Evolutionary conservation across 2,888 invertebrate genomes (phyloP).

Genomic region (Volucella inflata): DNA sequence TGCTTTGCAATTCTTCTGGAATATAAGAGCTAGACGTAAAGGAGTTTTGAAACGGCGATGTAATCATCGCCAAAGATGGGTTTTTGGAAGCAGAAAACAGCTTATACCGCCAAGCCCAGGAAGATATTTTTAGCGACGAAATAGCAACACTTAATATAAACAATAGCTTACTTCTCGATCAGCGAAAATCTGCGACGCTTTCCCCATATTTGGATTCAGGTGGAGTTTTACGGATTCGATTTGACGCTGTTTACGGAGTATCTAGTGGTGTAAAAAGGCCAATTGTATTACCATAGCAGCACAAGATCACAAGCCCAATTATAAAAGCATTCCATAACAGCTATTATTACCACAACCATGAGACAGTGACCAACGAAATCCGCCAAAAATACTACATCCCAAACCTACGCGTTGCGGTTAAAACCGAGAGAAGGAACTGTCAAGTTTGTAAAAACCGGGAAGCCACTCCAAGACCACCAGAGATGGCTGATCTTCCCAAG

Average conservation of each 20-base stretch:
- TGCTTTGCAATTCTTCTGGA: not conserved
- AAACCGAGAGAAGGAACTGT: constrained; percentile 2
- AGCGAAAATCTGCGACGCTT: not conserved
- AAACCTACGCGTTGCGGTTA: not conserved
- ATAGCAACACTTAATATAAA: not conserved
- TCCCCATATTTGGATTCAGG: constrained; percentile 36
- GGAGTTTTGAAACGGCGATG: not conserved
- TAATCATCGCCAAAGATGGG: constrained; percentile 2
- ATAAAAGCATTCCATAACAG: constrained; percentile 47
- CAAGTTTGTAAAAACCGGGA: constrained; percentile 35
- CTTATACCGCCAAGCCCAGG: not conserved
- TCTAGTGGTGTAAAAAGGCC: constrained; percentile 34
- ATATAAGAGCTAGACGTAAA: not conserved
- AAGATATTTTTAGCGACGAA: constrained; percentile 2
- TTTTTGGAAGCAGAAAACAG: not conserved
- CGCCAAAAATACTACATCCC: constrained; percentile 44
- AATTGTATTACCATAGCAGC: constrained; percentile 53
- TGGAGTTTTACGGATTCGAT: constrained; percentile 39
- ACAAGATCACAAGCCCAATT: constrained; percentile 52
- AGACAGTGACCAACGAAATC: constrained; percentile 59
- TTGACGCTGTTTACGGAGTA: constrained; percentile 26
- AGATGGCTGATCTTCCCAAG: constrained; percentile 33
- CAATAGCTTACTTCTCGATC: not conserved
- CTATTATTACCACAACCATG: constrained; percentile 49
- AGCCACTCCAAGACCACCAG: constrained; percentile 17